Conservation (phyloP, 2,797 vertebrate species). For the Peromyscus nudipes region DNA sequence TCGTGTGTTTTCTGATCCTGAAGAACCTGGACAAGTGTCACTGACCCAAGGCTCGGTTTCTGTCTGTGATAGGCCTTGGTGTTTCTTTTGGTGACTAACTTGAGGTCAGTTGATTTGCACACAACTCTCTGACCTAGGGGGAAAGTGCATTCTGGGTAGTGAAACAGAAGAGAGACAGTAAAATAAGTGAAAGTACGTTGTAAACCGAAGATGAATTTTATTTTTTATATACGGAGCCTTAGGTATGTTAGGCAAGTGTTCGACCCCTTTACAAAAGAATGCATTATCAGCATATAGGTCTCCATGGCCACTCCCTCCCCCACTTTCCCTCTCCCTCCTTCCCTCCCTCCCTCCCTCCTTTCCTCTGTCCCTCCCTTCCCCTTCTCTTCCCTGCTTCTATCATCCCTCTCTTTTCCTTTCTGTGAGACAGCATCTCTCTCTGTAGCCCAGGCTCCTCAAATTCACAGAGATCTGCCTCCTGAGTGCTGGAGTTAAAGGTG, state of each 20-base stretch:
- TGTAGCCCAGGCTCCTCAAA: neutral
- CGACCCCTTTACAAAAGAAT: neutral
- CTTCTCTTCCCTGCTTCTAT: neutral
- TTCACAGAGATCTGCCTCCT: neutral
- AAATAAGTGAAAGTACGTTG: neutral
- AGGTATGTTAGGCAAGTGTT: neutral
- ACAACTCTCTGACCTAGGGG: neutral
- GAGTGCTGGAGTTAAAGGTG: neutral
- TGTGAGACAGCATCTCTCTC: neutral
- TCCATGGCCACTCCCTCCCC: neutral
- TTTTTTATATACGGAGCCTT: neutral
- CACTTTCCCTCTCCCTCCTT: too few relatives aligned
- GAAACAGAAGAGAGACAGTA: neutral
- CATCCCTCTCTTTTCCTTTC: neutral
- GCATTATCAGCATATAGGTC: neutral
- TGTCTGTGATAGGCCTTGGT: neutral
- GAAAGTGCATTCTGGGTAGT: neutral
- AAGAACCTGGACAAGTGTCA: neutral
- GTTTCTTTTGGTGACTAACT: neutral
- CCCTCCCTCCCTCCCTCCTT: neutral
- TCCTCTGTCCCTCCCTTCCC: neutral
- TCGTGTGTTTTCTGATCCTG: neutral
- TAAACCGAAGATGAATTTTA: neutral
- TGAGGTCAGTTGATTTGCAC: neutral
- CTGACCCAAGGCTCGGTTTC: neutral